These are phyloP conservation scores for Rotaria sp. DNA, from an alignment of 2,888 invertebrate species.

Conservation along the genomic window DNA sequence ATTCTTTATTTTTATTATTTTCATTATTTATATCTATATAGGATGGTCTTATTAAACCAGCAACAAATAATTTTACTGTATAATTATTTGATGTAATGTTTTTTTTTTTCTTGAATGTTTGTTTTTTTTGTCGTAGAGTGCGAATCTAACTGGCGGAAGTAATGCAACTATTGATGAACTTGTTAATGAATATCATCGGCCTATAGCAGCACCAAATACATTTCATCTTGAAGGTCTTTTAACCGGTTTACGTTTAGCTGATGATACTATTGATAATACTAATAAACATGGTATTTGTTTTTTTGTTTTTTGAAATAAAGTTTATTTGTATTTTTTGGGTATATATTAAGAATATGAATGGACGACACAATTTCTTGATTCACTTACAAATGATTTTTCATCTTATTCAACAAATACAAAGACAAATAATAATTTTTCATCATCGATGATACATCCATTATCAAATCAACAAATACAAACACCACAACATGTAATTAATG, in stretches of 20 bases:
- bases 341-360: background rate
- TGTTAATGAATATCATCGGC: background rate
- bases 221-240: slow-evolving; percentile 4
- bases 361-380: background rate
- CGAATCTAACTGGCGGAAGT: background rate
- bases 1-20: background rate
- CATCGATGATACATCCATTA: background rate
- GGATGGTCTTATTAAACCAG: background rate
- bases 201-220: background rate
- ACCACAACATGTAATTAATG: background rate
- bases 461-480: background rate
- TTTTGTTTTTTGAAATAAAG: background rate
- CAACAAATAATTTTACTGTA: background rate
- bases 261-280: background rate
- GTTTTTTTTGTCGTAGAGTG: background rate
- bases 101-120: background rate
- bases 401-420: background rate
- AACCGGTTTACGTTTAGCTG: slow-evolving; percentile 6
- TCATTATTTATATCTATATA: background rate
- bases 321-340: background rate
- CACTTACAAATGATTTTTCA: background rate
- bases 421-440: background rate
- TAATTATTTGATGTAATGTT: background rate
- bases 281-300: background rate
- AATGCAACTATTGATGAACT: background rate